Percentiles rank a stretch among this genome's conserved stretches.
phyloP scores from a whole-genome alignment of 2,888 invertebrate genomes.

The Drosophila merina region DNA sequence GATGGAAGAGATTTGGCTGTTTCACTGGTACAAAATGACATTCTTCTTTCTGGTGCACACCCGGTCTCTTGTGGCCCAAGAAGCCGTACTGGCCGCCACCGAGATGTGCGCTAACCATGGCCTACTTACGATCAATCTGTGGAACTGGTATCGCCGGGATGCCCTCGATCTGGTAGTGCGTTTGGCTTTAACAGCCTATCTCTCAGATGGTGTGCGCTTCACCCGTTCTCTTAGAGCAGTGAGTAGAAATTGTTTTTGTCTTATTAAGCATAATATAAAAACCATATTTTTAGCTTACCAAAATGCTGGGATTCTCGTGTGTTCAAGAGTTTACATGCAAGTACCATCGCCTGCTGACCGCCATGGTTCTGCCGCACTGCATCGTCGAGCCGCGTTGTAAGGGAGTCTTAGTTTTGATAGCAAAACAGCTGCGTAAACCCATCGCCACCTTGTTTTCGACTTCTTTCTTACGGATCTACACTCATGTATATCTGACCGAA shows the following conservation, averaged over 20 bases:
- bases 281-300: conserved; percentile 84
- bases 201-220: conserved; percentile 76
- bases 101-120: conserved; percentile 80
- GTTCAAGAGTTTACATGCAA: conserved; percentile 89
- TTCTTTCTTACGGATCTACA: conserved; percentile 89
- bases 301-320: conserved; percentile 88
- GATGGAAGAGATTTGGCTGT: conserved; percentile 79
- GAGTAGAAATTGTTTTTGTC: neutral
- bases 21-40: conserved; percentile 82
- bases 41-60: conserved; percentile 80
- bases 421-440: conserved; percentile 78
- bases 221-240: conserved; percentile 58
- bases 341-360: conserved; percentile 88
- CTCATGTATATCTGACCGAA: conserved; percentile 88
- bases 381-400: conserved; percentile 84
- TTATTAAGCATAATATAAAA: neutral
- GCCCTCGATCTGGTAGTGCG: conserved; percentile 78
- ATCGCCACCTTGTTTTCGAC: conserved; percentile 86
- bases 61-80: conserved; percentile 78
- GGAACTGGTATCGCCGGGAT: conserved; percentile 83
- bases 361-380: conserved; percentile 87
- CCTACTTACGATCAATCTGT: conserved; percentile 78
- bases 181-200: conserved; percentile 74
- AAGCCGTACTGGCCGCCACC: conserved; percentile 78
- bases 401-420: conserved; percentile 85